Evolutionary conservation across 2,113 vertebrate species (phyloP).

Genomic region (Rafetus swinhoei): DNA sequence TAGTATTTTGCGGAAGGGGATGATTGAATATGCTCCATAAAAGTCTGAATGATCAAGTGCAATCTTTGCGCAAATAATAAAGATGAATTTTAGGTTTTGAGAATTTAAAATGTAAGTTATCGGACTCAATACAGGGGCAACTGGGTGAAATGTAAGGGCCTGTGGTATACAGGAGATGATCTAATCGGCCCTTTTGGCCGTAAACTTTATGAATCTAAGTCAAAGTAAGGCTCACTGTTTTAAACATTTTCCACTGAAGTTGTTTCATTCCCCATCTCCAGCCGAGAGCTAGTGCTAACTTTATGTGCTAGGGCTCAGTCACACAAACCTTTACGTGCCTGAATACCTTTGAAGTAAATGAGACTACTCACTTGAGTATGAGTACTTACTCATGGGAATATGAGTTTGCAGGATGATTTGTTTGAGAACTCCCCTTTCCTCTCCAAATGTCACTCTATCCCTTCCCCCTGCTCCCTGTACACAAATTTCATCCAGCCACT

Average conservation of each 20-base stretch:
- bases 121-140: not conserved
- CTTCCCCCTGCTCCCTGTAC: not conserved
- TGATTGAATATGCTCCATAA: not conserved
- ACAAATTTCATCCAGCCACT: conserved; percentile 39
- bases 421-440: conserved; percentile 38
- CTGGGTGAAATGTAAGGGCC: not conserved
- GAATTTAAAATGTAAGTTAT: not conserved
- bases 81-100: not conserved
- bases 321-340: not conserved
- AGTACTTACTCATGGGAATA: not conserved
- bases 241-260: not conserved
- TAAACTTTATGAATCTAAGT: not conserved
- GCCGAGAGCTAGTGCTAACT: not conserved
- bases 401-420: not conserved
- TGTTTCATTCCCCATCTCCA: not conserved
- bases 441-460: conserved; percentile 38
- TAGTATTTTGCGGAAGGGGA: not conserved
- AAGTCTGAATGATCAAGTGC: not conserved
- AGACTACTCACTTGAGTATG: not conserved
- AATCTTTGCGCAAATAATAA: not conserved
- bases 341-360: not conserved
- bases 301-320: accelerated
- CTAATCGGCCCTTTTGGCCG: not conserved
- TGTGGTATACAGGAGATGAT: not conserved
- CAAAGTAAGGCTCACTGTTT: not conserved